Evolutionary conservation across 2,888 invertebrate genomes (phyloP).

Genomic region (Pristionchus entomophagus): DNA sequence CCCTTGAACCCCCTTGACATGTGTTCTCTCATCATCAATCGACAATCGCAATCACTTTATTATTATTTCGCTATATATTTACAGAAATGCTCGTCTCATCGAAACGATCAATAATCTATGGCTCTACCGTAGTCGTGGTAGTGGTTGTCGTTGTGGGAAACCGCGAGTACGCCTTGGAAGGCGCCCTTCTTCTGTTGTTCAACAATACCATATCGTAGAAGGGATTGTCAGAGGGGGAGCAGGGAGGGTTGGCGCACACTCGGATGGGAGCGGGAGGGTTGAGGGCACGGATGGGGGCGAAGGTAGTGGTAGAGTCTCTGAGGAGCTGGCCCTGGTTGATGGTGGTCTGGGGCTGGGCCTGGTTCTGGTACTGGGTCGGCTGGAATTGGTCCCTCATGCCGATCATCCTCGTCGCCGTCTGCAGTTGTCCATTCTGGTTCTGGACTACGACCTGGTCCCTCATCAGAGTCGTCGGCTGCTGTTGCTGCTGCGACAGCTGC

Average conservation of each 20-base stretch:
- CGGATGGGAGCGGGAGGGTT: constrained; percentile 7
- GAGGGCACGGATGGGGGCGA: neutral
- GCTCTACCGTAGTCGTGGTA: neutral
- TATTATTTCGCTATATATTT: constrained; percentile 12
- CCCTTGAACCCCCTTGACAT: neutral
- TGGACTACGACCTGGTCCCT: neutral
- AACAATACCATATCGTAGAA: constrained; percentile 19
- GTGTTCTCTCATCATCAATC: neutral
- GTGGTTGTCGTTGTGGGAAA: constrained; percentile 24
- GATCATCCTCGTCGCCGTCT: constrained; percentile 6
- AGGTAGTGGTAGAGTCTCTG: neutral
- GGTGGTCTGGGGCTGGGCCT: neutral
- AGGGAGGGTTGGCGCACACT: constrained; percentile 26
- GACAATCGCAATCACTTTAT: neutral
- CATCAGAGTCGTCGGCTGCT: neutral
- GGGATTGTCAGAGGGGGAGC: neutral
- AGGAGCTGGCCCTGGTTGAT: neutral
- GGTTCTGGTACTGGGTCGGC: neutral
- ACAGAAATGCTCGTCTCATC: neutral
- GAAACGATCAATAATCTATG: neutral
- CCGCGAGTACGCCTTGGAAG: constrained; percentile 1
- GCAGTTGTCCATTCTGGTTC: neutral
- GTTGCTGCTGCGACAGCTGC: neutral
- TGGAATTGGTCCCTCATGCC: neutral
- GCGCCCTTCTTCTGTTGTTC: neutral